Base-by-base conservation (phyloP, 2,113 vertebrate species). In the Lampris megalopsis region DNA sequence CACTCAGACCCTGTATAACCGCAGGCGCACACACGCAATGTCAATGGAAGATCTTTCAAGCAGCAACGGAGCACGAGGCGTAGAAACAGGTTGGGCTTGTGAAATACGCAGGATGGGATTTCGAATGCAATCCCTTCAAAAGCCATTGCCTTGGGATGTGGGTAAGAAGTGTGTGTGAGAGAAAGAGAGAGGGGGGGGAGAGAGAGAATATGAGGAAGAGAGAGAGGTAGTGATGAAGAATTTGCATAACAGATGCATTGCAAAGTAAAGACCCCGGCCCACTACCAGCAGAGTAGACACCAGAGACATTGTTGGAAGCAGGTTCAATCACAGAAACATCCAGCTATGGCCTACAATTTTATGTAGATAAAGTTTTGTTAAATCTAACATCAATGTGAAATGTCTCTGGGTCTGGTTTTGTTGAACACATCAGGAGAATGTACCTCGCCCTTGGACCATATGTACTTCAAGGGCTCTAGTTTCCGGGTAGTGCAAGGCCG, bases 21-120 rank as follows among this genome's bases (percentile, higher is more conserved):
- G 75, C 58, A 75, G 80, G 83, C 68, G 4, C 53, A 65, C 74
- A 61, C 49, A 49, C 56, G 67, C 68, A 80, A 64, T 59, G 60
- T 66, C 65, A 81, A 73, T 66, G 66, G 74, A 77, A 75, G 62
- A 57, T 73, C 73, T 84, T 73, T 77, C 35, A 40, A 71, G 63
- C 78, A 79, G 80, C 77, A 87, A 71, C 49, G 57, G 40, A 64
- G 54, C 61, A 49, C 59, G 11, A 59, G 24, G 64, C 66, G 73
- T 68, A 48, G 86, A 82, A 87, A 86, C 83, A 83, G 79, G 84
- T 80, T 82, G 60, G 71, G 71, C 75, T 86, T 3, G 41, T 87
- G 71, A 91, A 90, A 90, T 88, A 91, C 86, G 84, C 80, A 89
- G 68, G 68, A 68, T 63, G 13, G 66, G 52, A 71, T 84, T 86